A percentile compares a stretch with the other conserved stretches of the same genome.
These are phyloP conservation scores for Dynastes maya DNA, from an alignment of 2,888 invertebrate species.

Conservation along the genomic window DNA sequence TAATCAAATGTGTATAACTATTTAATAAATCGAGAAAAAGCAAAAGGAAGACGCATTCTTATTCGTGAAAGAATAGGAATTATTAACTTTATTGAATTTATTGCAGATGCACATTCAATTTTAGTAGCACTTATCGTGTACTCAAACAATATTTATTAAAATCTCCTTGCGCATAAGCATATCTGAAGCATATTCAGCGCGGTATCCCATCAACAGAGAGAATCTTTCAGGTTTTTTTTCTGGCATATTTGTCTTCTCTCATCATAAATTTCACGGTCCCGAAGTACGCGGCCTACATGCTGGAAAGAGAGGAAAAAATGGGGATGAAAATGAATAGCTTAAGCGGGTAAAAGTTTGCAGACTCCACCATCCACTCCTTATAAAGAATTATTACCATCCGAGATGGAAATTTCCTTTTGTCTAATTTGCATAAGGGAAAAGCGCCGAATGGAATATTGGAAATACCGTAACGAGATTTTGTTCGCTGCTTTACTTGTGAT, in stretches of 20 bases:
- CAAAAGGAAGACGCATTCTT: too few relatives aligned
- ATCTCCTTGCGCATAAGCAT: too few relatives aligned
- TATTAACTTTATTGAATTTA: too few relatives aligned
- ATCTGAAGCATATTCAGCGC: too few relatives aligned
- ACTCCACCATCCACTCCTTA: constrained; percentile 29
- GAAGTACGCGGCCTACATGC: background rate
- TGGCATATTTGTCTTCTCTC: background rate
- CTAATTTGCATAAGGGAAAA: constrained; percentile 26
- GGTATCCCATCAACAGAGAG: too few relatives aligned
- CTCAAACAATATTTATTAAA: too few relatives aligned
- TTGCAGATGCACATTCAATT: too few relatives aligned
- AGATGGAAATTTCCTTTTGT: constrained; percentile 31
- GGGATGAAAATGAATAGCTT: background rate
- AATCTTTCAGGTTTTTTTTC: background rate
- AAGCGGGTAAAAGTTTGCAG: constrained; percentile 12
- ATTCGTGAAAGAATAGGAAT: too few relatives aligned
- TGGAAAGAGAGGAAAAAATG: background rate
- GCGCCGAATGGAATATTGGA: constrained; percentile 19
- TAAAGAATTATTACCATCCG: constrained; percentile 41
- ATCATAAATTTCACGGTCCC: background rate
- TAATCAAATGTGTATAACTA: too few relatives aligned
- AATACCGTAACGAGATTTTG: constrained; percentile 33
- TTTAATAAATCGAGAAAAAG: too few relatives aligned
- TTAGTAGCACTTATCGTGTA: too few relatives aligned
- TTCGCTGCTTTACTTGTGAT: background rate